Evolutionary conservation across 2,113 vertebrate species (phyloP).

Genomic region (Tetrao urogallus): DNA sequence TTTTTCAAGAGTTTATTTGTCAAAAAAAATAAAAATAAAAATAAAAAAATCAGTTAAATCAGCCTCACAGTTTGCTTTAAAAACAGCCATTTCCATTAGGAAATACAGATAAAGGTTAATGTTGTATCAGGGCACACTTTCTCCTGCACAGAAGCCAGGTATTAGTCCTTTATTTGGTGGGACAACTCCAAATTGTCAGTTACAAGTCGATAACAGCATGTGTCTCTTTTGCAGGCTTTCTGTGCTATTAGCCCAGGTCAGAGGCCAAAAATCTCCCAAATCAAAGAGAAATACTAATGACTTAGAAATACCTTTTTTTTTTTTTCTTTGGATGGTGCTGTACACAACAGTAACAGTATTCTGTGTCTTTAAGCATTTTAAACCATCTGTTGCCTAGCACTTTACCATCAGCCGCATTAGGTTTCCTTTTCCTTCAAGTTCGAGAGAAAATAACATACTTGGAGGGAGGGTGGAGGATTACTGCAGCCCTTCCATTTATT

Average conservation of each 20-base stretch:
- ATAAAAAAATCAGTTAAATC: background rate
- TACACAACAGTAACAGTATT: background rate
- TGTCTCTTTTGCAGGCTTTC: background rate
- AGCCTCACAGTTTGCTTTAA: background rate
- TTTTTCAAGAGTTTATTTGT: background rate
- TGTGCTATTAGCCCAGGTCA: background rate
- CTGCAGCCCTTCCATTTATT: conserved; percentile 36
- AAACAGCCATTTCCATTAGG: background rate
- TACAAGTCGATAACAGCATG: background rate
- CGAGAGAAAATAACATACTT: background rate
- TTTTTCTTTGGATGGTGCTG: background rate
- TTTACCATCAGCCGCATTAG: background rate
- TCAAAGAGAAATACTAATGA: conserved; percentile 11
- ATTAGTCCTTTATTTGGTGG: background rate
- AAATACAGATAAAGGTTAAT: background rate
- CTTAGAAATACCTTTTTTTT: background rate
- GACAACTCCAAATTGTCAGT: background rate
- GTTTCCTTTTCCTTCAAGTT: background rate
- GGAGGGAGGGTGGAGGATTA: background rate
- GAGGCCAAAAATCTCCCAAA: background rate
- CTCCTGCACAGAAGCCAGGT: background rate
- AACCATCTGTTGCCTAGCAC: background rate
- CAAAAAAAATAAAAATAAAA: background rate
- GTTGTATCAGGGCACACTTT: background rate
- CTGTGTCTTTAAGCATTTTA: background rate